Conservation (phyloP, 2,888 invertebrate species). For the Xestia rhomboidea region DNA sequence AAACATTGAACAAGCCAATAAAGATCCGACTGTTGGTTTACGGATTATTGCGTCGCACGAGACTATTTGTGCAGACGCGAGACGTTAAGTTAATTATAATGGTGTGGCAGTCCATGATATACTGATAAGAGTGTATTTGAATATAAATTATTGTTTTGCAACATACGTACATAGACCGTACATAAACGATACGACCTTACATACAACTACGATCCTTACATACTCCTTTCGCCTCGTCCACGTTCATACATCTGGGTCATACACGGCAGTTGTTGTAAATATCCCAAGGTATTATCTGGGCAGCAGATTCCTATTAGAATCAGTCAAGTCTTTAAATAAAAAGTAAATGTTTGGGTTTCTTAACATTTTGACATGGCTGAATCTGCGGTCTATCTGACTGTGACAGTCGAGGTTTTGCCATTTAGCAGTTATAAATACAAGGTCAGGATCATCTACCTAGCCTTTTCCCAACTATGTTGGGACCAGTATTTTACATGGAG, state of each 20-base stretch:
- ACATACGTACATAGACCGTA: neutral
- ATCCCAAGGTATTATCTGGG: neutral
- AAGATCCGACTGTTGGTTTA: conserved; percentile 9
- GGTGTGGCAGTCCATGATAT: neutral
- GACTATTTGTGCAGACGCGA: conserved; percentile 9
- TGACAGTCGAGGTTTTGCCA: too few relatives aligned
- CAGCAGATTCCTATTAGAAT: too few relatives aligned
- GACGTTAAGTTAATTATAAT: conserved; percentile 1
- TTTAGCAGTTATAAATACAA: too few relatives aligned
- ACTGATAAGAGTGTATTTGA: conserved; percentile 31
- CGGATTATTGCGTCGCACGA: conserved; percentile 27
- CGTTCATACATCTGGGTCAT: neutral
- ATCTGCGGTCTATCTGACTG: too few relatives aligned
- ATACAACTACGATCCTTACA: neutral
- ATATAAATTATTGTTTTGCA: neutral
- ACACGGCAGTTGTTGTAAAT: neutral
- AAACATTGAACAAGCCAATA: conserved; percentile 14
- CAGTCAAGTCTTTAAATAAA: too few relatives aligned
- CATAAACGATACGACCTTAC: too few relatives aligned
- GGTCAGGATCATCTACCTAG: too few relatives aligned
- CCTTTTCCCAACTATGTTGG: too few relatives aligned
- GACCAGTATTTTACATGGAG: too few relatives aligned
- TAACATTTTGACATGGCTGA: too few relatives aligned
- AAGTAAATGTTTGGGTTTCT: too few relatives aligned
- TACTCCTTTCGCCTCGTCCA: neutral